These are phyloP conservation scores for Clarias laeviceps DNA, from an alignment of 2,797 vertebrate species.

Conservation along the genomic window DNA sequence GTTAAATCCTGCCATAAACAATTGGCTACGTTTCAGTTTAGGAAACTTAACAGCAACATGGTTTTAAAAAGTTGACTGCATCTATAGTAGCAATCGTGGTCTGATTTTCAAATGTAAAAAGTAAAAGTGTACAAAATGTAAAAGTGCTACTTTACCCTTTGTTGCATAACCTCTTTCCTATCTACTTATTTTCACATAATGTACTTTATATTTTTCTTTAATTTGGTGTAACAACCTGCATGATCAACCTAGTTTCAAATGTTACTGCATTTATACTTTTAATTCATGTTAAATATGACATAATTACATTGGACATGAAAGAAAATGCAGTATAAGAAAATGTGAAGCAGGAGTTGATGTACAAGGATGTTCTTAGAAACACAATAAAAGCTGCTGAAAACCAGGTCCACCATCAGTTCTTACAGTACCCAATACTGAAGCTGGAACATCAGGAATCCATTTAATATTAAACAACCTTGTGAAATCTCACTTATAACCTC, in stretches of 20 bases:
- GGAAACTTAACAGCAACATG: too few species aligned
- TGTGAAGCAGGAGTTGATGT: background rate
- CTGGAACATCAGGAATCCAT: background rate
- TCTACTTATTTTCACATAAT: too few species aligned
- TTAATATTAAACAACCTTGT: constrained; percentile 42
- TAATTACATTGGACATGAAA: background rate
- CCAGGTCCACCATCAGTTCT: background rate
- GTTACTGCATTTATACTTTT: background rate
- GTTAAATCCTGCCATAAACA: background rate
- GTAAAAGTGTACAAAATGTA: too few species aligned
- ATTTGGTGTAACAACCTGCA: too few species aligned
- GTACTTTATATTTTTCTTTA: too few species aligned
- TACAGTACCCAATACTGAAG: background rate
- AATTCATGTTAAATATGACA: background rate
- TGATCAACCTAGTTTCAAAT: background rate
- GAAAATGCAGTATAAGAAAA: too few species aligned
- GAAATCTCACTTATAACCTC: constrained; percentile 11
- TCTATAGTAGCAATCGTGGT: background rate
- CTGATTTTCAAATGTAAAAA: background rate
- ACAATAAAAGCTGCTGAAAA: background rate
- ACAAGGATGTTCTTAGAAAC: background rate
- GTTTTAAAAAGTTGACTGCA: background rate
- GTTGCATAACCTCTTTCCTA: too few species aligned
- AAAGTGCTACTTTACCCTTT: too few species aligned
- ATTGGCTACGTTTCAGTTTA: background rate